Conservation (phyloP, 23 tunicate genomes). For the Ascidia mentula region DNA sequence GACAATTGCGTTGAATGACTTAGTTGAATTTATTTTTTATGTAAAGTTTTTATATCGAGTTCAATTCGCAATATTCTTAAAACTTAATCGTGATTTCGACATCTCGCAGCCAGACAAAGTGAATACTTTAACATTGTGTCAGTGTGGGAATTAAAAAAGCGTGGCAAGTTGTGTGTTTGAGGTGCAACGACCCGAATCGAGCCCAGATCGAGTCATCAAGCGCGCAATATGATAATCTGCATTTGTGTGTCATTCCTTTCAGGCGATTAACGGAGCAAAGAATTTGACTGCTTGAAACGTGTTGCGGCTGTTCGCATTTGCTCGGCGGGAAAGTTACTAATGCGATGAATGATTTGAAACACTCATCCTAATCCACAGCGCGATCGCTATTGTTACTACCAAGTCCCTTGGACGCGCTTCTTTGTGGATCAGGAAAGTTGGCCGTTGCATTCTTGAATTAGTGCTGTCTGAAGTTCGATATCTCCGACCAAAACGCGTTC, state of each 20-base stretch:
- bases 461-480: background rate
- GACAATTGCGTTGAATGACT: too few species aligned
- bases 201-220: background rate
- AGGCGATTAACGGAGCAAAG: slow-evolving; percentile 1
- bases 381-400: background rate
- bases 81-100: too few species aligned
- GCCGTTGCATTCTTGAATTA: too few species aligned
- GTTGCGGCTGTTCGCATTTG: background rate
- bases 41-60: too few species aligned
- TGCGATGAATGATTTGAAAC: background rate
- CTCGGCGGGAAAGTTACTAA: background rate
- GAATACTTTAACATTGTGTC: too few species aligned
- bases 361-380: background rate
- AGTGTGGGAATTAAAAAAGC: too few species aligned
- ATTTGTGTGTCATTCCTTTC: slow-evolving; percentile 10
- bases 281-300: background rate
- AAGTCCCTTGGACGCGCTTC: too few species aligned
- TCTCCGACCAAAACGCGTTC: background rate
- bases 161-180: background rate
- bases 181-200: slow-evolving; percentile 4
- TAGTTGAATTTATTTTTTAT: too few species aligned
- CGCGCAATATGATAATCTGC: background rate
- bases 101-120: too few species aligned
- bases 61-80: too few species aligned
- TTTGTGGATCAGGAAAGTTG: too few species aligned